These are phyloP conservation scores for Petrocephalus schoutedeni DNA, from an alignment of 2,797 vertebrate species.

Conservation along the genomic window DNA sequence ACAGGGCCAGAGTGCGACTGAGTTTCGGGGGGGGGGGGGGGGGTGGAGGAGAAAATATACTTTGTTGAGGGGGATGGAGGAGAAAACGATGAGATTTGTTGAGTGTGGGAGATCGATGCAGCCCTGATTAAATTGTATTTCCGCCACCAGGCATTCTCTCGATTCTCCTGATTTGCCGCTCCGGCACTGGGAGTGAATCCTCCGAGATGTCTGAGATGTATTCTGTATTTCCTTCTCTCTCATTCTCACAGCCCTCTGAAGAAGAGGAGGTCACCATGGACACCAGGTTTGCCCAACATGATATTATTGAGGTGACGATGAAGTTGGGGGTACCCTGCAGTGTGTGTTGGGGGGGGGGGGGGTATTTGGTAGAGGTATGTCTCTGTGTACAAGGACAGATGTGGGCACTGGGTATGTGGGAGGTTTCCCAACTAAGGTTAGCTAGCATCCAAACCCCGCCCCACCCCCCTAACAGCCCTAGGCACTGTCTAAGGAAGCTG, in stretches of 20 bases:
- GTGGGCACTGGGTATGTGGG: background rate
- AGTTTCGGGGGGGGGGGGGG: background rate
- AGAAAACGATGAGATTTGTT: background rate
- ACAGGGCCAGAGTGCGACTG: background rate
- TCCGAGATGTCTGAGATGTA: background rate
- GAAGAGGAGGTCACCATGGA: background rate
- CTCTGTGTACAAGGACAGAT: background rate
- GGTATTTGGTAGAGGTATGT: background rate
- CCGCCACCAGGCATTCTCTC: background rate
- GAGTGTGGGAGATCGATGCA: background rate
- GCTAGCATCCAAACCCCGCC: background rate
- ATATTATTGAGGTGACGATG: background rate
- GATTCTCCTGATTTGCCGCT: background rate
- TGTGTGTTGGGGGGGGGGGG: background rate
- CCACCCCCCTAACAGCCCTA: background rate
- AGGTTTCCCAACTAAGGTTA: background rate
- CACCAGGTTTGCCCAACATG: conserved; percentile 6
- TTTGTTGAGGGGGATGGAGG: background rate
- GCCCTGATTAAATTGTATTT: background rate
- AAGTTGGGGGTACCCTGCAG: background rate
- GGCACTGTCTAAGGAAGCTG: background rate
- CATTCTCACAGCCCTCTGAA: background rate
- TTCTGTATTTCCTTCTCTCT: background rate
- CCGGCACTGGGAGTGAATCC: background rate
- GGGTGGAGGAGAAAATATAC: background rate